Percentiles rank a stretch among this genome's conserved stretches.
Evolutionary conservation across 2,888 invertebrate species (phyloP).

Genomic region (Mimas tiliae): DNA sequence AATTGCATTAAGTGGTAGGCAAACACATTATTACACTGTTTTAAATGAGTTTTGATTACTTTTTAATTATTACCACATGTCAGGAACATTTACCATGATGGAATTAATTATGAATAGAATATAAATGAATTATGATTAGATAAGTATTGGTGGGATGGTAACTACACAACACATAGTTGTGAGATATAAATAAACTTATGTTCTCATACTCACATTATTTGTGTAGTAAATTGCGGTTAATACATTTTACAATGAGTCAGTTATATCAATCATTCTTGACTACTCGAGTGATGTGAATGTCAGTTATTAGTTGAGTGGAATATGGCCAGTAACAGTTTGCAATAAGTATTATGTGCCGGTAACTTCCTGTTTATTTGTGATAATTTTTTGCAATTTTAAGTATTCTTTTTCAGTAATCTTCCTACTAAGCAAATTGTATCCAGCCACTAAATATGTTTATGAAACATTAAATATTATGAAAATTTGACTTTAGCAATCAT

Average conservation of each 20-base stretch:
- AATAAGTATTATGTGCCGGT: not conserved
- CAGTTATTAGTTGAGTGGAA: too few species aligned
- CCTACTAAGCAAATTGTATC: too few species aligned
- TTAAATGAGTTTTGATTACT: not conserved
- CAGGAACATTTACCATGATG: not conserved
- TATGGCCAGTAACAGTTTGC: not conserved
- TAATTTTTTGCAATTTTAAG: not conserved
- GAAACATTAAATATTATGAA: too few species aligned
- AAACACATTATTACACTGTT: not conserved
- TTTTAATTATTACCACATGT: conserved; percentile 9
- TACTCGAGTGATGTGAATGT: not conserved
- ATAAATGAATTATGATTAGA: not conserved
- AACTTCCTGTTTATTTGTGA: not conserved
- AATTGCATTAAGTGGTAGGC: not conserved
- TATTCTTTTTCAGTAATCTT: too few species aligned
- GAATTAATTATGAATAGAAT: not conserved
- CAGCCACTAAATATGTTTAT: too few species aligned
- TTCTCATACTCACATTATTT: conserved; percentile 8
- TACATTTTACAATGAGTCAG: conserved; percentile 13
- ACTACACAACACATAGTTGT: not conserved
- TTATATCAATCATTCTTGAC: not conserved
- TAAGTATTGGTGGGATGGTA: not conserved
- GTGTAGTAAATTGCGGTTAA: not conserved
- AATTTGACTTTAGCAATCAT: too few species aligned
- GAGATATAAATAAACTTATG: conserved; percentile 4